A percentile compares a stretch with the other conserved stretches of the same genome.
Conservation (phyloP, 1,140 invertebrate genomes). For the Formica exsecta region DNA sequence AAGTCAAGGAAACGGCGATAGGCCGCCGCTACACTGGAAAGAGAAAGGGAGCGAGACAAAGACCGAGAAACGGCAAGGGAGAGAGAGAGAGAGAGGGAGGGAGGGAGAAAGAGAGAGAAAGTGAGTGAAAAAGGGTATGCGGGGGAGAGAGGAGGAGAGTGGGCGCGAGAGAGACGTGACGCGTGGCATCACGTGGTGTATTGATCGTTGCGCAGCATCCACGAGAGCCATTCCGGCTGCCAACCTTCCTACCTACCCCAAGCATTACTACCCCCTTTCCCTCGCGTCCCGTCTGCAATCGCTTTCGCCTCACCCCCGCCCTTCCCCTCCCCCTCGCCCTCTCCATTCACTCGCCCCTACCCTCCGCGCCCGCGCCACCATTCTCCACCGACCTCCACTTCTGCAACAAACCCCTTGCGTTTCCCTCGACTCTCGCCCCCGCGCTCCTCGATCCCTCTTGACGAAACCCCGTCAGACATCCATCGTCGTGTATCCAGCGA, state of each 20-base stretch:
- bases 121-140: neutral
- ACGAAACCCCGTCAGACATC: constrained; percentile 81
- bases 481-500: constrained; percentile 80
- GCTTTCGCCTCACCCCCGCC: constrained; percentile 31
- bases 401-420: constrained; percentile 74
- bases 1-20: constrained; percentile 47
- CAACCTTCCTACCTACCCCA: constrained; percentile 83
- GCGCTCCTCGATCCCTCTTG: constrained; percentile 71
- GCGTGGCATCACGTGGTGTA: constrained; percentile 83
- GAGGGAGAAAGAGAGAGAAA: neutral
- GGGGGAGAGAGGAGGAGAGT: neutral
- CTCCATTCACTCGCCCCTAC: constrained; percentile 54
- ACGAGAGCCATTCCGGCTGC: constrained; percentile 82
- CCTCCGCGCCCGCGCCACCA: constrained; percentile 43
- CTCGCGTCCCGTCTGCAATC: constrained; percentile 53
- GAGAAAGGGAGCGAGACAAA: neutral
- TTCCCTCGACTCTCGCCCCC: constrained; percentile 44
- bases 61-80: neutral
- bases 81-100: constrained; percentile 42
- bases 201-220: constrained; percentile 84
- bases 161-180: constrained; percentile 74
- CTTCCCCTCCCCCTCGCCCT: constrained; percentile 35
- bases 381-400: constrained; percentile 66
- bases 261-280: constrained; percentile 74
- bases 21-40: neutral